phyloP scores from a whole-genome alignment of 1,140 invertebrate genomes.

The Lasaia peninsularis region DNA sequence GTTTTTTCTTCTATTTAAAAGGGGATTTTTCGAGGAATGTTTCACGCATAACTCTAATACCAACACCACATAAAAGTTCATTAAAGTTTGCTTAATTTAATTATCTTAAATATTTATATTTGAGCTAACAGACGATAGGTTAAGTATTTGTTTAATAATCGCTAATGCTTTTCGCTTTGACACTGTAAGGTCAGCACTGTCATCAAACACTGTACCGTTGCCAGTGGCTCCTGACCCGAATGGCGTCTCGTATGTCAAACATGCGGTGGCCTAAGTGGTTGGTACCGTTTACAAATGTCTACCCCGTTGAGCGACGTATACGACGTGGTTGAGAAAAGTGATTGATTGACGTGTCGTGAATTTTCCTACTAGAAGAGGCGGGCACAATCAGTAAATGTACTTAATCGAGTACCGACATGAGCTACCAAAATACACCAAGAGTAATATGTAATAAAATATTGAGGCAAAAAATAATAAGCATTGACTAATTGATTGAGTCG shows the following conservation, averaged over 20 bases:
- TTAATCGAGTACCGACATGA: no score
- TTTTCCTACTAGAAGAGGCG: background rate
- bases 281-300: conserved; percentile 47
- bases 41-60: no score
- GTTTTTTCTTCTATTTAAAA: no score
- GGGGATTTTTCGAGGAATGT: no score
- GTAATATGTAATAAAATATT: no score
- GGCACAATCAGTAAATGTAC: no score
- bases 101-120: no score
- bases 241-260: conserved; percentile 54
- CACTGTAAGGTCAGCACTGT: conserved; percentile 54
- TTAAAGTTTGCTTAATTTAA: no score
- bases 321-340: background rate
- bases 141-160: background rate
- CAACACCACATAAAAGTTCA: no score
- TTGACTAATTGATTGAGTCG: no score
- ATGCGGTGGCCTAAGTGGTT: conserved; percentile 55
- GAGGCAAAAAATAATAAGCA: no score
- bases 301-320: background rate
- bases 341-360: background rate
- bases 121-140: background rate
- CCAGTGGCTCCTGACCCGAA: conserved; percentile 54
- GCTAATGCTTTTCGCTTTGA: conserved; percentile 14
- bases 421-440: no score
- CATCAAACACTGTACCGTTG: conserved; percentile 68